These are phyloP conservation scores for Corythornis madagascariensis DNA, from an alignment of 2,113 vertebrate genomes.

Conservation along the genomic window DNA sequence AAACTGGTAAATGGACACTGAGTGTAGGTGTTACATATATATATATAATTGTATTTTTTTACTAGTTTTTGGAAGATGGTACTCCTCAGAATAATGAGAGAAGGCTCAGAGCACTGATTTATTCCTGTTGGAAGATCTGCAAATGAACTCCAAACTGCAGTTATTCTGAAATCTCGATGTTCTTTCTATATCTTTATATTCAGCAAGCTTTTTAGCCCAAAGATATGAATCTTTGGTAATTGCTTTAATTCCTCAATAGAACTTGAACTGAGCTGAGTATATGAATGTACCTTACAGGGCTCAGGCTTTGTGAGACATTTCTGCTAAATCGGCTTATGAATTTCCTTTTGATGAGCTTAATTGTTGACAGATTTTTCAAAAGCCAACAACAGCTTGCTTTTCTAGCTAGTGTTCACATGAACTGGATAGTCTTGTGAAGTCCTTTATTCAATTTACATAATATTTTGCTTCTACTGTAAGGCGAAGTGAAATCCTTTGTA, in stretches of 20 bases:
- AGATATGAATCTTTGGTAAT: constrained; percentile 42
- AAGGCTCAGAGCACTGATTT: constrained; percentile 23
- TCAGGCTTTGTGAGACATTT: constrained; percentile 42
- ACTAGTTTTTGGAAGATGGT: neutral
- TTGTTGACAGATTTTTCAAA: constrained; percentile 69
- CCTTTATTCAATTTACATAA: constrained; percentile 52
- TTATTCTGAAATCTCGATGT: constrained; percentile 55
- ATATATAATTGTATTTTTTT: neutral
- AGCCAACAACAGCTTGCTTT: constrained; percentile 44
- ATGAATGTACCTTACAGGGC: constrained; percentile 47
- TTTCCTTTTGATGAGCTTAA: constrained; percentile 67
- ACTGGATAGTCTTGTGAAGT: constrained; percentile 55
- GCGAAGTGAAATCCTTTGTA: constrained; percentile 38
- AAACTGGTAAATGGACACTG: neutral
- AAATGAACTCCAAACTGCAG: constrained; percentile 57
- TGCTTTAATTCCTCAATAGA: constrained; percentile 50
- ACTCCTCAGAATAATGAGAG: constrained; percentile 42
- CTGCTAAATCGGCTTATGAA: constrained; percentile 52
- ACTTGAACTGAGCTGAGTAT: constrained; percentile 37
- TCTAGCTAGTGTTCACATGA: constrained; percentile 48
- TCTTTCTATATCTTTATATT: constrained; percentile 54
- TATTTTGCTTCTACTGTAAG: constrained; percentile 38
- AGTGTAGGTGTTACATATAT: neutral
- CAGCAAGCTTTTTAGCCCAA: constrained; percentile 49
- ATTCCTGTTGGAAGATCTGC: constrained; percentile 47